Percentiles rank a stretch among this genome's conserved stretches.
Conservation (phyloP, 2,113 vertebrate genomes). For the Athene noctua region DNA sequence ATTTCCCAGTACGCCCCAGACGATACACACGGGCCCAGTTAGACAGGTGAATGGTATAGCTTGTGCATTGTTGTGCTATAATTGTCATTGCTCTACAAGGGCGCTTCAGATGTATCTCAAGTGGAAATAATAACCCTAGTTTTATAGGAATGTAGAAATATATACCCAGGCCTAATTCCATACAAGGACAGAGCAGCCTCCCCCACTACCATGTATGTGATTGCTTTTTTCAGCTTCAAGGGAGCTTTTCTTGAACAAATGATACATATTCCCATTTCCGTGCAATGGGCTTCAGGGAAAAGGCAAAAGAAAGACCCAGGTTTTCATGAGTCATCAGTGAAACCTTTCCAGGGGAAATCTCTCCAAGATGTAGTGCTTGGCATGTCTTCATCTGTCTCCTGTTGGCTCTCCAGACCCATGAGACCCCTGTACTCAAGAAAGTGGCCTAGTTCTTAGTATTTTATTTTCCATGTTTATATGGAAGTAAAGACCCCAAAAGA, state of each 20-base stretch:
- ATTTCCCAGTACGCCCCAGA: slow-evolving; percentile 48
- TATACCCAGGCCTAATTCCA: neutral
- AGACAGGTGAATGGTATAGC: slow-evolving; percentile 14
- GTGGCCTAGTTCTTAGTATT: neutral
- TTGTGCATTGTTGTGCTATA: neutral
- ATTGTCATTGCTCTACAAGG: slow-evolving; percentile 42
- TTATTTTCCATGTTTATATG: neutral
- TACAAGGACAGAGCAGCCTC: neutral
- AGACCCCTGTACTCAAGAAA: neutral
- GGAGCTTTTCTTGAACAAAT: neutral
- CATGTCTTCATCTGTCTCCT: neutral
- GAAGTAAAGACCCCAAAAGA: neutral
- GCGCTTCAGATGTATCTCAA: slow-evolving; percentile 23
- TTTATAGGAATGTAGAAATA: neutral
- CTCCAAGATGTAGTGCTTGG: neutral
- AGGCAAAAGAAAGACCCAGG: neutral
- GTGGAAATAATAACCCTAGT: neutral
- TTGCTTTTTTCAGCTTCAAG: neutral
- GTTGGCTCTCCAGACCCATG: neutral
- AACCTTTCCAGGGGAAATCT: neutral
- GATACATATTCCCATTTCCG: neutral
- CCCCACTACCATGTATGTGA: neutral
- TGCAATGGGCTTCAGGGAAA: neutral
- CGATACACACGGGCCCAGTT: neutral
- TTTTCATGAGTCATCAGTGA: neutral